Percentiles rank a stretch among this genome's conserved stretches.
Conservation (phyloP, 2,113 vertebrate genomes). For the Cyprinodon variegatus region DNA sequence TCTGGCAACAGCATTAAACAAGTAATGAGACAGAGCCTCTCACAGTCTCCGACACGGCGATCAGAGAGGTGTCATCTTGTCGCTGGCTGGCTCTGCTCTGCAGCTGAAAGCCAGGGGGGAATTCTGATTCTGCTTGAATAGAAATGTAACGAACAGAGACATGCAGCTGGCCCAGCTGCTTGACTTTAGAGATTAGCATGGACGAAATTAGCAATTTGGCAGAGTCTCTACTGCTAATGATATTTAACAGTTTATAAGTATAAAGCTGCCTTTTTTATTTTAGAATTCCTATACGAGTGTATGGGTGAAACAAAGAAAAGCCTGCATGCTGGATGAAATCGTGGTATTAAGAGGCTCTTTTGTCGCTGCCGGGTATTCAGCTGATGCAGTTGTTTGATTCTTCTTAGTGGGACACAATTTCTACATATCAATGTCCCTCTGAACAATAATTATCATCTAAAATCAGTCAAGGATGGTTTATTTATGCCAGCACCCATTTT, state of each 20-base stretch:
- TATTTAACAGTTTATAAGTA: neutral
- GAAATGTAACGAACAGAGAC: constrained; percentile 22
- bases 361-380: neutral
- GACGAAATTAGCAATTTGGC: neutral
- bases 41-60: constrained; percentile 52
- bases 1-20: constrained; percentile 64
- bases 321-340: neutral
- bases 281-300: neutral
- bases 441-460: neutral
- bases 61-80: constrained; percentile 72
- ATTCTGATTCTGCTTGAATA: constrained; percentile 42
- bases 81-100: constrained; percentile 45
- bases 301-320: neutral
- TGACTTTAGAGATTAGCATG: neutral
- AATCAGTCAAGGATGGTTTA: neutral
- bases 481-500: neutral
- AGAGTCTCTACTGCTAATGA: constrained; percentile 5
- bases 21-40: constrained; percentile 73
- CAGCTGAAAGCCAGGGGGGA: constrained; percentile 51
- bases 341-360: neutral
- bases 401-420: neutral
- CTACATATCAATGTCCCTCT: neutral
- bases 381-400: neutral
- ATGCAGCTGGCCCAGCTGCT: neutral
- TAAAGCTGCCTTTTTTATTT: neutral